phyloP scores from a whole-genome alignment of 1,140 invertebrate genomes.

The Drosophila tristis region DNA sequence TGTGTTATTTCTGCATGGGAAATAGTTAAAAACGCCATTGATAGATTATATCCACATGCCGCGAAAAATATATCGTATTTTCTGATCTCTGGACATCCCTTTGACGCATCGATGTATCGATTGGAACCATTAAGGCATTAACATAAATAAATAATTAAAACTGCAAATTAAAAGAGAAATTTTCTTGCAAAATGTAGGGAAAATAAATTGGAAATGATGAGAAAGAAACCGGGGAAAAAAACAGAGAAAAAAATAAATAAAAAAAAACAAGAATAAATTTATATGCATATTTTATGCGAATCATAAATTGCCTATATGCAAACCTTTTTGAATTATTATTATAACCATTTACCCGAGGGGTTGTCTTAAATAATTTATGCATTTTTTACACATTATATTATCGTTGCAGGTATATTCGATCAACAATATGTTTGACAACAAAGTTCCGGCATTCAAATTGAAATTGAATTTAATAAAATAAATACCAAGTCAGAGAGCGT shows the following conservation, averaged over 20 bases:
- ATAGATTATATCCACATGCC: background rate
- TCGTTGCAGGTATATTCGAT: constrained; percentile 56
- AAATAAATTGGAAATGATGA: constrained; percentile 25
- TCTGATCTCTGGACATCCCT: background rate
- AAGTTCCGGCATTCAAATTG: constrained; percentile 63
- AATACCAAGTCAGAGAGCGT: constrained; percentile 30
- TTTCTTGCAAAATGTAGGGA: constrained; percentile 8
- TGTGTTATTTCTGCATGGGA: background rate
- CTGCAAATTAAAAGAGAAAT: constrained; percentile 43
- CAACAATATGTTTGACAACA: constrained; percentile 76
- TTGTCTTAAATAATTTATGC: constrained; percentile 64
- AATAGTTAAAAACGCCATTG: constrained; percentile 10
- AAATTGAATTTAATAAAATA: constrained; percentile 65
- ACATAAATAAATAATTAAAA: constrained; percentile 67
- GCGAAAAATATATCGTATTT: no score
- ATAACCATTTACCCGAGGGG: constrained; percentile 65
- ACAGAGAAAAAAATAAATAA: background rate
- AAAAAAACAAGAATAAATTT: constrained; percentile 24
- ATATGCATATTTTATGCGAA: constrained; percentile 68
- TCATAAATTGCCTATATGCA: constrained; percentile 68
- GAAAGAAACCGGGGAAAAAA: constrained; percentile 4
- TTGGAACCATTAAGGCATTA: constrained; percentile 67
- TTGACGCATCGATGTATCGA: constrained; percentile 8
- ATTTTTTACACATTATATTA: constrained; percentile 44
- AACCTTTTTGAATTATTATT: constrained; percentile 59